Percentiles rank a stretch among this genome's conserved stretches.
These are phyloP conservation scores for Matsumurasca onukii DNA, from an alignment of 1,140 invertebrate species.

Conservation along the genomic window DNA sequence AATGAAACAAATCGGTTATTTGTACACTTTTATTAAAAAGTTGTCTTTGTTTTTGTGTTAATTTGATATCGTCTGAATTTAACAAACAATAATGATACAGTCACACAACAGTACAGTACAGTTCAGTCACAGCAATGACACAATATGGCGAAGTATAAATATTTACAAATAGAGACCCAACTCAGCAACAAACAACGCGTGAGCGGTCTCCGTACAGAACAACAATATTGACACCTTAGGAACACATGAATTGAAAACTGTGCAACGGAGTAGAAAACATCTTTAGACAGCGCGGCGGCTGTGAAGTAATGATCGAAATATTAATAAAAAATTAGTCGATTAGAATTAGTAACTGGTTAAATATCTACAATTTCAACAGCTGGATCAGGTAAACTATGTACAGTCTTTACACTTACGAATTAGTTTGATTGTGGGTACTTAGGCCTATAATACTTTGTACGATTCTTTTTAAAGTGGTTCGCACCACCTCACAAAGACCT, in stretches of 20 bases:
- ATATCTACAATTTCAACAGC: slow-evolving; percentile 9
- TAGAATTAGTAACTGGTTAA: slow-evolving; percentile 14
- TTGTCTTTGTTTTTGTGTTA: slow-evolving; percentile 25
- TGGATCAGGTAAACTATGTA: background rate
- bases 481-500: background rate
- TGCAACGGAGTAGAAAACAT: background rate
- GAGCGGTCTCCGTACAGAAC: background rate
- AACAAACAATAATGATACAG: slow-evolving; percentile 28
- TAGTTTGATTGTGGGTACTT: slow-evolving; percentile 30
- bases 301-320: slow-evolving; percentile 1
- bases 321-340: slow-evolving; percentile 15
- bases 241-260: background rate
- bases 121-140: slow-evolving; percentile 25
- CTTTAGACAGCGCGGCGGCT: slow-evolving; percentile 3
- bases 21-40: slow-evolving; percentile 20
- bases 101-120: slow-evolving; percentile 26
- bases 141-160: slow-evolving; percentile 21
- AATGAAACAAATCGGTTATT: too few species aligned
- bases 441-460: slow-evolving; percentile 41
- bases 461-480: slow-evolving; percentile 31
- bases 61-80: slow-evolving; percentile 25
- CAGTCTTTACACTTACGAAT: slow-evolving; percentile 8
- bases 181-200: background rate
- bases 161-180: slow-evolving; percentile 14
- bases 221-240: background rate